A percentile compares a stretch with the other conserved stretches of the same genome.
phyloP scores from a whole-genome alignment of 2,113 vertebrate genomes.

The Crypturellus undulatus region DNA sequence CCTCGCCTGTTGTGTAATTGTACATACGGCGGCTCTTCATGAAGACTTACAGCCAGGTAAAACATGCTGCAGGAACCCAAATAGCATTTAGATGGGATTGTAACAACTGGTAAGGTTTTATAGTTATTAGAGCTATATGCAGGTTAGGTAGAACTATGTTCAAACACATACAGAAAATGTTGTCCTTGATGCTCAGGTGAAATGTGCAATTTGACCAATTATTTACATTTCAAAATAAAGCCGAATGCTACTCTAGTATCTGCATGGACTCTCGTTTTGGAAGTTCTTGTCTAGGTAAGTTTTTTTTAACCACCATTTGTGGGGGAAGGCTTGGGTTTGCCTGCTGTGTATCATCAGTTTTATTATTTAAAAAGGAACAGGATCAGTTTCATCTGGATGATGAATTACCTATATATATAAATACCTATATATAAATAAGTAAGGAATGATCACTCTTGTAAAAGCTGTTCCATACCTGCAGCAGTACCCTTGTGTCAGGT shows the following conservation, averaged over 20 bases:
- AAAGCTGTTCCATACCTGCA: neutral
- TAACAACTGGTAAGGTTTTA: slow-evolving; percentile 45
- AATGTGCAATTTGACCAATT: slow-evolving; percentile 38
- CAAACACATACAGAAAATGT: neutral
- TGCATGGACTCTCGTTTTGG: neutral
- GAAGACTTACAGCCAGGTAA: neutral
- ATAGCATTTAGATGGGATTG: neutral
- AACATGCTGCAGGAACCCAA: neutral
- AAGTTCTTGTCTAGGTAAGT: neutral
- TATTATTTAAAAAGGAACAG: neutral
- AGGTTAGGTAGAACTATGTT: slow-evolving; percentile 6
- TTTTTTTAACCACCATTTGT: too few species aligned
- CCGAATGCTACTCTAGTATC: neutral
- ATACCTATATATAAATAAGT: neutral
- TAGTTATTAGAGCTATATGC: slow-evolving; percentile 25
- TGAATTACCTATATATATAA: neutral
- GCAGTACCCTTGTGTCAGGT: neutral
- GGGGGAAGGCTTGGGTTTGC: too few species aligned
- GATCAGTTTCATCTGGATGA: neutral
- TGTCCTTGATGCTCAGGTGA: slow-evolving; percentile 9
- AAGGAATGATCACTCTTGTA: neutral
- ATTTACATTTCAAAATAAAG: slow-evolving; percentile 28
- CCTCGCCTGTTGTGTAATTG: neutral
- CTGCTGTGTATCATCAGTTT: neutral
- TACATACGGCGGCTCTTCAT: neutral